Conservation (phyloP, 2,888 invertebrate species). For the Epinotia ramella region DNA sequence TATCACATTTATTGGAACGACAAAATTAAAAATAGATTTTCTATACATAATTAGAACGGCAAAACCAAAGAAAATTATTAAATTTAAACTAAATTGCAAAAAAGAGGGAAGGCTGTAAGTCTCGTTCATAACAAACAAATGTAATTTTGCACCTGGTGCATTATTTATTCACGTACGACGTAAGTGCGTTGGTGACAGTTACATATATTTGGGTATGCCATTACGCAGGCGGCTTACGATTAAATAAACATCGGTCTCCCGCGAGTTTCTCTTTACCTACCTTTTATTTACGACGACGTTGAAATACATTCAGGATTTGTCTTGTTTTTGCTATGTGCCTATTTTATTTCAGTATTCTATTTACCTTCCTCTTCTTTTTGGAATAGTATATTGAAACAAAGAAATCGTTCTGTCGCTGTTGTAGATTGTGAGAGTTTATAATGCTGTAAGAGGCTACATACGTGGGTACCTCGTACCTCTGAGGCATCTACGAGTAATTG, state of each 20-base stretch:
- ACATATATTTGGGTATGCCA: slow-evolving; percentile 39
- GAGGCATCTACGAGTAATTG: background rate
- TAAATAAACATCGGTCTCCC: slow-evolving; percentile 44
- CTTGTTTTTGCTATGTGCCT: slow-evolving; percentile 17
- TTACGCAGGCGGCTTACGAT: slow-evolving; percentile 41
- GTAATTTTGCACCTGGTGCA: slow-evolving; percentile 15
- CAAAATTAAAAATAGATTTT: too few species aligned
- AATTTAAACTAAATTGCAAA: background rate
- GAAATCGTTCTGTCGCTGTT: background rate
- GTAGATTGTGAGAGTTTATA: background rate
- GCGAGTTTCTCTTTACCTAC: slow-evolving; percentile 26
- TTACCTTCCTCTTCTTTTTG: slow-evolving; percentile 1
- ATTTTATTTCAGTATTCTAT: background rate
- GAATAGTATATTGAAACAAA: slow-evolving; percentile 2
- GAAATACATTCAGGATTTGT: slow-evolving; percentile 40
- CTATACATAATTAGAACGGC: too few species aligned
- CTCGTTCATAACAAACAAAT: slow-evolving; percentile 7
- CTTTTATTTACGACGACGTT: slow-evolving; percentile 38
- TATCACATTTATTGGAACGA: too few species aligned
- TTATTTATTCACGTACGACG: slow-evolving; percentile 4
- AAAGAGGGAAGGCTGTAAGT: background rate
- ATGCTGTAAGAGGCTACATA: background rate
- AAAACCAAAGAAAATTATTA: too few species aligned
- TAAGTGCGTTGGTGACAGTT: slow-evolving; percentile 33
- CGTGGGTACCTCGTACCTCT: background rate